A percentile compares a stretch with the other conserved stretches of the same genome.
These are phyloP conservation scores for Bombus impatiens DNA, from an alignment of 1,140 invertebrate genomes.

Conservation along the genomic window DNA sequence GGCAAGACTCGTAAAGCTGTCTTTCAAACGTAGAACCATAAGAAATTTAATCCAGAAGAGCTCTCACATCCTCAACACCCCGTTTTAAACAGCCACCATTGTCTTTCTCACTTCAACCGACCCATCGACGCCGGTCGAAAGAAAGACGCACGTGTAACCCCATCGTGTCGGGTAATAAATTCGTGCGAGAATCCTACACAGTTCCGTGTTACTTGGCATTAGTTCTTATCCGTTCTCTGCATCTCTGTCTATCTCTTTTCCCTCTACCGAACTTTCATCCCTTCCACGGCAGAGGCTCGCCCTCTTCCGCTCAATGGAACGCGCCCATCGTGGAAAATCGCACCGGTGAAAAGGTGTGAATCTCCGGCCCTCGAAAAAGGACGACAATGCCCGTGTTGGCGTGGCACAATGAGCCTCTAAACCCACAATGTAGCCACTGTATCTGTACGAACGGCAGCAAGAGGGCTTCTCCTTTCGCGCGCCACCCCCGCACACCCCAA, in stretches of 20 bases:
- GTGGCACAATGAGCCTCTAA: slow-evolving; percentile 75
- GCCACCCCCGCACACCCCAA: slow-evolving; percentile 37
- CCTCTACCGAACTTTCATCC: slow-evolving; percentile 20
- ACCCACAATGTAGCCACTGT: slow-evolving; percentile 77
- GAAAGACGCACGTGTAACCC: slow-evolving; percentile 32
- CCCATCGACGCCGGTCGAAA: slow-evolving; percentile 34
- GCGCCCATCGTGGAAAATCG: slow-evolving; percentile 75
- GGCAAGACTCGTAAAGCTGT: slow-evolving; percentile 5
- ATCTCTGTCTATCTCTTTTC: neutral
- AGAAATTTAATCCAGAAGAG: slow-evolving; percentile 51
- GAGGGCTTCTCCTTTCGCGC: slow-evolving; percentile 49
- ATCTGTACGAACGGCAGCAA: slow-evolving; percentile 59
- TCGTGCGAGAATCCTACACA: slow-evolving; percentile 4
- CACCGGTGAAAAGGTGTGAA: slow-evolving; percentile 79
- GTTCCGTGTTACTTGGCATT: slow-evolving; percentile 49
- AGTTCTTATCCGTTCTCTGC: slow-evolving; percentile 43
- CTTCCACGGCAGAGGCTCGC: slow-evolving; percentile 30
- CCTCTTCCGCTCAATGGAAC: slow-evolving; percentile 72
- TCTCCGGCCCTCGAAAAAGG: slow-evolving; percentile 74
- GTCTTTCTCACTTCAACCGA: slow-evolving; percentile 37
- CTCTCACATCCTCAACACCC: slow-evolving; percentile 37
- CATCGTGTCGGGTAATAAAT: slow-evolving; percentile 18
- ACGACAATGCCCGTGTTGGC: slow-evolving; percentile 76
- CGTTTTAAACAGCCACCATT: slow-evolving; percentile 40
- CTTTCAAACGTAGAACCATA: slow-evolving; percentile 31